Conservation (phyloP, 2,888 invertebrate genomes). For the Bellardia bayeri region DNA sequence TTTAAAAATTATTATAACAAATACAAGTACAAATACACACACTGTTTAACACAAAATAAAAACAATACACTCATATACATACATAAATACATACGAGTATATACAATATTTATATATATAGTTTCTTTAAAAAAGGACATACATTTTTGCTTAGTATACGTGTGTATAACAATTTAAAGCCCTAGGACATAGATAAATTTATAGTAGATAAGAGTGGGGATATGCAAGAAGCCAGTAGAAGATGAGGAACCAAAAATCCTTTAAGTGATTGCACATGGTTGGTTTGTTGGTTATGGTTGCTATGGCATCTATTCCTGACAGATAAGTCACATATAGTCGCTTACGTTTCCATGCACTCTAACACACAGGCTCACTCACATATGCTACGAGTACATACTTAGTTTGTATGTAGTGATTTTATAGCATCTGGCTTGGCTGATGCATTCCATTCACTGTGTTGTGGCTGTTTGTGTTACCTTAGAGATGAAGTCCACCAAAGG, state of each 20-base stretch:
- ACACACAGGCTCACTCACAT: neutral
- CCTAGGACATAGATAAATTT: slow-evolving; percentile 41
- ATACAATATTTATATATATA: neutral
- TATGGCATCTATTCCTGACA: slow-evolving; percentile 36
- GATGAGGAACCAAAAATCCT: slow-evolving; percentile 42
- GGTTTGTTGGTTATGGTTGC: slow-evolving; percentile 35
- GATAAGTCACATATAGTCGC: slow-evolving; percentile 48
- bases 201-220: neutral
- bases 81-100: neutral
- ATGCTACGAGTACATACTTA: too few relatives aligned
- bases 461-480: slow-evolving; percentile 36
- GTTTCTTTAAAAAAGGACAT: slow-evolving; percentile 25
- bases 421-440: slow-evolving; percentile 18
- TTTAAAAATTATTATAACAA: slow-evolving; percentile 37
- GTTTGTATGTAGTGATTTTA: slow-evolving; percentile 15
- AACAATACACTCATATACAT: slow-evolving; percentile 17
- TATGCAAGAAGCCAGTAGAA: neutral
- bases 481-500: slow-evolving; percentile 41
- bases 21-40: neutral
- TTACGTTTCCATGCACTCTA: neutral
- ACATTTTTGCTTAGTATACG: neutral
- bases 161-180: slow-evolving; percentile 46
- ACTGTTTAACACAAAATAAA: slow-evolving; percentile 19
- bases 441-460: slow-evolving; percentile 17
- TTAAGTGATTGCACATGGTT: slow-evolving; percentile 44